Evolutionary conservation across 1,140 invertebrate genomes (phyloP), one percentile per base, ranked within the genome.

Genomic region (Elymnias hypermnestra): DNA sequence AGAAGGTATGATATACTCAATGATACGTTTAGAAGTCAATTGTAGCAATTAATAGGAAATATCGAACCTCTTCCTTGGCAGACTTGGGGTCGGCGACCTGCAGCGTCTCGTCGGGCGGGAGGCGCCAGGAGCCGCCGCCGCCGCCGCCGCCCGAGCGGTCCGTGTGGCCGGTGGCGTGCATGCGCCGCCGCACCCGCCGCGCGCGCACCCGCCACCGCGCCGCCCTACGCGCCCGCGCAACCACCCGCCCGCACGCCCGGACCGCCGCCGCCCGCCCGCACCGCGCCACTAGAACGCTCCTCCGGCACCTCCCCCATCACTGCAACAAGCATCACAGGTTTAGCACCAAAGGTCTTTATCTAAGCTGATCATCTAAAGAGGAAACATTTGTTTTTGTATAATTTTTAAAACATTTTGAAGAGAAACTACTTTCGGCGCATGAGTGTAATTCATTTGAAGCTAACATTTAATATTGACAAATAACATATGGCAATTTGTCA

Each of bases 21-120:
- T n/a, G n/a, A n/a, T n/a, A n/a, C n/a, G n/a, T n/a, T n/a, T n/a
- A n/a, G n/a, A n/a, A n/a, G n/a, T n/a, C n/a, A n/a, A n/a, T n/a
- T n/a, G n/a, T n/a, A n/a, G n/a, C n/a, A n/a, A n/a, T n/a, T n/a
- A n/a, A n/a, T n/a, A n/a, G n/a, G n/a, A n/a, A n/a, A n/a, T n/a
- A n/a, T n/a, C n/a, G n/a, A 40, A 87, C 91, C 64, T 91, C 90
- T 81, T 93, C 92, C 73, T 94, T 94, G 61, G 76, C 72, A 72
- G 91, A 90, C 84, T 94, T 92, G 59, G 92, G 91, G 88, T 94
- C 93, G 84, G 91, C 92, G 73, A 95, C 94, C 86, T 95, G 94
- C 59, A 95, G 90, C 57, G 94, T 95, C 88, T 95, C 94, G 87
- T 95, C 94, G 59, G 93, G 94, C 78, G 93, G 93, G 78, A 95